Evolutionary conservation across 2,113 vertebrate genomes (phyloP).

Genomic region (Pogona vitticeps): DNA sequence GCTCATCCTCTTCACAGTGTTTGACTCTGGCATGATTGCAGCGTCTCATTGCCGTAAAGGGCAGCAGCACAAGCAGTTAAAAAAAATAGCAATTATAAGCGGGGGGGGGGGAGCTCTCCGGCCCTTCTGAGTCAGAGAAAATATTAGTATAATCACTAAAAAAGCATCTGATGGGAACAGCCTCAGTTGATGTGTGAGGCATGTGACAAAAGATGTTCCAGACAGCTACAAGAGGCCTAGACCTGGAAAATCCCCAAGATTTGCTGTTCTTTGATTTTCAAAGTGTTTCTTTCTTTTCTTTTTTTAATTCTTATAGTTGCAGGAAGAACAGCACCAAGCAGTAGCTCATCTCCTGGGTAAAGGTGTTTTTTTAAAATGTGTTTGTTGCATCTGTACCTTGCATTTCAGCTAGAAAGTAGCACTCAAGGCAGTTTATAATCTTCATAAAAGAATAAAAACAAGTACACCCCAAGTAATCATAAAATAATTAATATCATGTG

Average conservation of each 20-base stretch:
- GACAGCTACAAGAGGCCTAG: not conserved
- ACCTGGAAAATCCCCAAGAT: conserved; percentile 36
- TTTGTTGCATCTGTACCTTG: too few relatives aligned
- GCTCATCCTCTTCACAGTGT: not conserved
- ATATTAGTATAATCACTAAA: conserved; percentile 43
- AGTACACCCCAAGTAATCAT: not conserved
- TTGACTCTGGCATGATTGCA: conserved; percentile 31
- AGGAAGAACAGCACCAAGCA: not conserved
- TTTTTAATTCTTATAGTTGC: not conserved
- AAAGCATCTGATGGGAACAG: conserved; percentile 19
- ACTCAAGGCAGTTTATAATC: too few relatives aligned
- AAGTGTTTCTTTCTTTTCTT: not conserved
- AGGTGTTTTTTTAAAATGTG: too few relatives aligned
- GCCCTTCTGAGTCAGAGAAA: conserved; percentile 42
- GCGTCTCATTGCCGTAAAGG: conserved; percentile 35
- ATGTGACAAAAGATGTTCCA: not conserved
- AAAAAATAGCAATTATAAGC: conserved; percentile 53
- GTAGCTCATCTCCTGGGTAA: not conserved
- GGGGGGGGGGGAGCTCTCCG: too few relatives aligned
- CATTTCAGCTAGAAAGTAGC: too few relatives aligned
- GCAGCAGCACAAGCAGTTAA: conserved; percentile 17
- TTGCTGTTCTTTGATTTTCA: conserved; percentile 21
- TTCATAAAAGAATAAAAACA: not conserved
- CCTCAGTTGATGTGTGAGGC: not conserved
- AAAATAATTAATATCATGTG: too few relatives aligned